A percentile compares a stretch with the other conserved stretches of the same genome.
phyloP scores from a whole-genome alignment of 2,797 vertebrate species.

The Pempheris klunzingeri region DNA sequence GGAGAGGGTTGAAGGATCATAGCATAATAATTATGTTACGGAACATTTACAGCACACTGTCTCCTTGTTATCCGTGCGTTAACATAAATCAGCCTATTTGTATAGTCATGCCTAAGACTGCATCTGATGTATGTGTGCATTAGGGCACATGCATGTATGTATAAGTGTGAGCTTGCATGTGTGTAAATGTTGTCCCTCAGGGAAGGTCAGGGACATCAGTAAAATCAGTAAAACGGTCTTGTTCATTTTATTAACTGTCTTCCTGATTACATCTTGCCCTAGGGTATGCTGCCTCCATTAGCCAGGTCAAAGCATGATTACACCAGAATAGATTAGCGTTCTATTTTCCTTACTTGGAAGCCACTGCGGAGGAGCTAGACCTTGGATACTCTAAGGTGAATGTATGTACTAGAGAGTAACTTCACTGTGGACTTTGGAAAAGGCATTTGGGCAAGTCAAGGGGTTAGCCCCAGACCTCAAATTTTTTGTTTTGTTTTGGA shows the following conservation, averaged over 20 bases:
- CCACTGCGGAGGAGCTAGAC: constrained; percentile 48
- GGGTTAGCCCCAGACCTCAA: constrained; percentile 12
- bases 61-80: constrained; percentile 28
- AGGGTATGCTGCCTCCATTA: constrained; percentile 80
- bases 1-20: constrained; percentile 13
- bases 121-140: constrained; percentile 15
- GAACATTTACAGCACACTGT: constrained; percentile 11
- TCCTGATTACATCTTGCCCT: constrained; percentile 80
- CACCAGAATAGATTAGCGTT: constrained; percentile 74
- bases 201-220: constrained; percentile 79
- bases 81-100: constrained; percentile 26
- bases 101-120: constrained; percentile 6
- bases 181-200: constrained; percentile 50
- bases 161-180: constrained; percentile 27
- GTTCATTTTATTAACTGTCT: constrained; percentile 83
- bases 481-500: constrained; percentile 23
- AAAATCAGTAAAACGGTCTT: constrained; percentile 74
- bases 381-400: constrained; percentile 64
- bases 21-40: constrained; percentile 9
- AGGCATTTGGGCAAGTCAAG: constrained; percentile 17
- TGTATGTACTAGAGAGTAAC: constrained; percentile 10
- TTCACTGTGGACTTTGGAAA: constrained; percentile 25
- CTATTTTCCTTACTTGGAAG: constrained; percentile 69
- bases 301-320: constrained; percentile 80
- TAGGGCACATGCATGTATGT: constrained; percentile 38